Evolutionary conservation across 2,888 invertebrate species (phyloP), one percentile per base, ranked within the genome.

Genomic region (Nesidiocoris tenuis): DNA sequence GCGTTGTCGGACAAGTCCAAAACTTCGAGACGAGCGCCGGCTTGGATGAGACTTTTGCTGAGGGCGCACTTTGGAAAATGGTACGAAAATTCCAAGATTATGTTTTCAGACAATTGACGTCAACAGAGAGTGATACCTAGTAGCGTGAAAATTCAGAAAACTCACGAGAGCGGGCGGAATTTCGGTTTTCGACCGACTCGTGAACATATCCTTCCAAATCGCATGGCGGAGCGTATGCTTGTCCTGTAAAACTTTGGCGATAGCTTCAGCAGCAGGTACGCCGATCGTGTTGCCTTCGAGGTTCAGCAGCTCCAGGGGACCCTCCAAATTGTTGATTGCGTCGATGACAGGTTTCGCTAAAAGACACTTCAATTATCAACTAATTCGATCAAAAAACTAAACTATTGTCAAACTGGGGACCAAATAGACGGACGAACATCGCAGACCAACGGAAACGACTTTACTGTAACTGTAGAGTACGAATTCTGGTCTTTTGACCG

Each of bases 1-100:
- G 98, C 98, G 84, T 98, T 98, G 84, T 99, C 98, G 83, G 97
- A 97, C 7, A 99, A 87, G 82, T 99, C 96, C 9, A 99, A 84
- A 74, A 94, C 92, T 0, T 90, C 89, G 0, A 99, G 87, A 1
- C 89, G 87, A 0, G 94, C 94, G 0, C 90, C 90, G 0, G 96
- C 94, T 2, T 85, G 82, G 75, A 93, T 92, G 81, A 99, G 87
- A 0, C 95, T 96, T 64, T 87, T 87, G 0, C 96, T 93, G 0
- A 98, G 86, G 76, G 87, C 87, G 82, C 88, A 86, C 89, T 89
- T 80, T 61, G 82, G n/a, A n/a, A n/a, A n/a, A n/a, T n/a, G n/a
- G n/a, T n/a, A n/a, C n/a, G n/a, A n/a, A n/a, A n/a, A n/a, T n/a
- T n/a, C n/a, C n/a, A n/a, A n/a, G n/a, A n/a, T n/a, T n/a, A n/a